A percentile compares a stretch with the other conserved stretches of the same genome.
Conservation (phyloP, 2,797 vertebrate species). For the Ctenochaetus hawaiiensis region DNA sequence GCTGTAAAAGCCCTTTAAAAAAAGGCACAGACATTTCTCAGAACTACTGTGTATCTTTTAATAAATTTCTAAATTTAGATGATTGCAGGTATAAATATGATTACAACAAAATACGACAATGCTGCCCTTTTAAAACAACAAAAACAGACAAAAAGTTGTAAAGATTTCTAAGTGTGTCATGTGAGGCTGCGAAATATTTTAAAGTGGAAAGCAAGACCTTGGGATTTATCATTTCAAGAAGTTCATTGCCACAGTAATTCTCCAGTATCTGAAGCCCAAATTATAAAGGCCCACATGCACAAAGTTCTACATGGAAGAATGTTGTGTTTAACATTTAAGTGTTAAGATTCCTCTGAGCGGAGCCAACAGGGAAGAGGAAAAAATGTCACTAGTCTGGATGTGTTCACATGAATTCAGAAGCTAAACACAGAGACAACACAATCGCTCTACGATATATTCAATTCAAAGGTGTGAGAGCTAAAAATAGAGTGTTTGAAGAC, state of each 20-base stretch:
- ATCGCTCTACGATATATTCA: slow-evolving; percentile 7
- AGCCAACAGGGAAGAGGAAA: slow-evolving; percentile 7
- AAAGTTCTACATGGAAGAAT: slow-evolving; percentile 46
- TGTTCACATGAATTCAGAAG: slow-evolving; percentile 35
- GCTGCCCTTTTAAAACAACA: neutral
- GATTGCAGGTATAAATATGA: neutral
- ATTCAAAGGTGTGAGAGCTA: slow-evolving; percentile 41
- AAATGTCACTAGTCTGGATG: neutral
- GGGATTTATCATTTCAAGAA: slow-evolving; percentile 27
- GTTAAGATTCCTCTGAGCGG: slow-evolving; percentile 39
- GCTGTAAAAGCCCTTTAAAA: slow-evolving; percentile 9
- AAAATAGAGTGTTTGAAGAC: slow-evolving; percentile 34
- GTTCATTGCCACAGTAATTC: slow-evolving; percentile 19
- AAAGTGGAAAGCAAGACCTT: slow-evolving; percentile 15
- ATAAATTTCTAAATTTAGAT: neutral
- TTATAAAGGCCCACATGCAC: slow-evolving; percentile 36
- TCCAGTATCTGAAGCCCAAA: slow-evolving; percentile 40
- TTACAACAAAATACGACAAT: too few species aligned
- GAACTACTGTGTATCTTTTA: neutral
- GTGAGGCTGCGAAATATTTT: slow-evolving; percentile 30
- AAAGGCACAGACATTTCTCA: neutral
- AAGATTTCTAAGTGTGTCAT: neutral
- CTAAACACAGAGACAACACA: slow-evolving; percentile 38
- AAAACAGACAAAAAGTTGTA: neutral
- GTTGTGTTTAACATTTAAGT: slow-evolving; percentile 49